Evolutionary conservation across 2,888 invertebrate genomes (phyloP), one percentile per base, ranked within the genome.

Genomic region (Dyspetes luteomarginatus): DNA sequence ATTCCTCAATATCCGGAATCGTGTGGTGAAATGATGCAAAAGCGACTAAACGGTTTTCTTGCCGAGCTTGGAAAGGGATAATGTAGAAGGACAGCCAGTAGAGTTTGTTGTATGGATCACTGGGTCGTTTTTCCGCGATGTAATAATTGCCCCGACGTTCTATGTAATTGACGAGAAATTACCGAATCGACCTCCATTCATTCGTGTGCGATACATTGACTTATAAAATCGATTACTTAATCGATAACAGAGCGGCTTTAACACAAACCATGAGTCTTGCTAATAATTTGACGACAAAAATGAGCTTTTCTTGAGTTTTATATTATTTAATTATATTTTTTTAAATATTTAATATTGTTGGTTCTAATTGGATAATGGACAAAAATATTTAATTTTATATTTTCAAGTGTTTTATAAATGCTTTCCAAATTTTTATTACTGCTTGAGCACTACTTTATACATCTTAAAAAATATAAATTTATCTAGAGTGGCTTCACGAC

Each of bases 211-310:
- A 4, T n/a, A 58, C 9, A 36, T 12, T 12, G 65, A 30, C 64
- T 58, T 50, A 58, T 67, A 43, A 43, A 45, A 72, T 67, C 28
- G 58, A 72, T 78, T 78, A 52, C 60, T 67, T 15, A 72, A 78
- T 67, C 65, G 78, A 26, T 5, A 52, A 48, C 3, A 26, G 36
- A 52, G 55, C 28, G 55, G 24, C 17, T 19, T 3, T 12, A 12
- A 36, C 12, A 7, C 36, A 30, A 56, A 22, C n/a, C 19, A 5
- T n/a, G 30, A 41, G 56, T 30, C 19, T 71, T 62, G 45, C 17
- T 22, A 62, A 69, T 45, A 15, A 12, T 58, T 55, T 22, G 24
- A 43, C 24, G 56, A 24, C 12, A 30, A 0, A 36, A 36, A 36
- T 36, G 1, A 0, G 12, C 1, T 36, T 36, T 9, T 36, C 36